Evolutionary conservation across 92 coral and sea anemone genomes (phyloP).

Genomic region (Micromussa lordhowensis): DNA sequence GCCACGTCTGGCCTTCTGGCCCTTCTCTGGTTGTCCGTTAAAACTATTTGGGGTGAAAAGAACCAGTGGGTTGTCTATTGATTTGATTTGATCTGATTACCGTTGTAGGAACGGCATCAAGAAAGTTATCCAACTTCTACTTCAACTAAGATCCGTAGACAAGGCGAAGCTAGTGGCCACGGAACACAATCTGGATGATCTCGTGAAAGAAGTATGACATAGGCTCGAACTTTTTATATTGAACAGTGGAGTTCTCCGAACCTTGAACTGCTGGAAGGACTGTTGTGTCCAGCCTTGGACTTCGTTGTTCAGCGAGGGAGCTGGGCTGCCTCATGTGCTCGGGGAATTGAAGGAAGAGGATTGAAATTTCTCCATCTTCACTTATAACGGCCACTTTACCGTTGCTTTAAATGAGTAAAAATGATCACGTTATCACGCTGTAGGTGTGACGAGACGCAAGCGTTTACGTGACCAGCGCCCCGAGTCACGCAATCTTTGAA

Average conservation of each 20-base stretch:
- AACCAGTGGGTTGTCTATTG: too few relatives aligned
- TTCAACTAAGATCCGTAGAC: slow-evolving; percentile 74
- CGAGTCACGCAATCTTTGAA: neutral
- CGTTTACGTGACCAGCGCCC: neutral
- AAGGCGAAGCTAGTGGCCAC: slow-evolving; percentile 78
- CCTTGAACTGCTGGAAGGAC: neutral
- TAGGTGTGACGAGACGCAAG: neutral
- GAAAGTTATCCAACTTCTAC: slow-evolving; percentile 85
- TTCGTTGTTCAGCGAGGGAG: neutral
- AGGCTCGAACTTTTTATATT: neutral
- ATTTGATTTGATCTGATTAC: too few relatives aligned
- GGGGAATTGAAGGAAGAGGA: neutral
- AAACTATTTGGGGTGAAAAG: too few relatives aligned
- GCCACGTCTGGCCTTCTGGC: too few relatives aligned
- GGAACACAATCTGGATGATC: slow-evolving; percentile 79
- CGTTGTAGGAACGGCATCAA: slow-evolving; percentile 82
- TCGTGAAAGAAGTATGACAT: slow-evolving; percentile 46
- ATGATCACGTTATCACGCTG: neutral
- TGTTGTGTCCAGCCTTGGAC: neutral
- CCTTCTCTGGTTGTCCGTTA: too few relatives aligned
- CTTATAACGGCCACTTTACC: neutral
- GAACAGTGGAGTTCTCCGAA: neutral
- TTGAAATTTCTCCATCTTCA: neutral
- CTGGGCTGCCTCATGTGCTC: neutral
- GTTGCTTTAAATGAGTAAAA: neutral